A percentile compares a stretch with the other conserved stretches of the same genome.
These are phyloP conservation scores for Cremastobaeus sp. DNA, from an alignment of 2,888 invertebrate species.

Conservation along the genomic window DNA sequence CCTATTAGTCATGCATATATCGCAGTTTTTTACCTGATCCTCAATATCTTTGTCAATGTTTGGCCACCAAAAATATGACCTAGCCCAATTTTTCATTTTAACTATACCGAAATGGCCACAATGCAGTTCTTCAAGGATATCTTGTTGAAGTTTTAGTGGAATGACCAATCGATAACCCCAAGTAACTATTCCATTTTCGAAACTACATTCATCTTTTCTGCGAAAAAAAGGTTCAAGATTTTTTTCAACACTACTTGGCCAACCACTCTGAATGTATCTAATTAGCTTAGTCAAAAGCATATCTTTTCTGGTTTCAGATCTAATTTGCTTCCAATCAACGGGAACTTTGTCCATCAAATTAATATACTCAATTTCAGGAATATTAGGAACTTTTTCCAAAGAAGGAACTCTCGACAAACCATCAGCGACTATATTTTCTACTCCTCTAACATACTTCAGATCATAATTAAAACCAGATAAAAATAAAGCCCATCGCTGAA, in stretches of 20 bases:
- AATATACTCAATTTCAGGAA: conserved; percentile 19
- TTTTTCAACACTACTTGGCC: conserved; percentile 37
- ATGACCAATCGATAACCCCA: conserved; percentile 64
- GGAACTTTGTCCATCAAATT: conserved; percentile 37
- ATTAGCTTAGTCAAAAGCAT: conserved; percentile 15
- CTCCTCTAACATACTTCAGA: conserved; percentile 27
- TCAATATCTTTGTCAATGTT: conserved; percentile 60
- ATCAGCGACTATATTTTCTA: conserved; percentile 29
- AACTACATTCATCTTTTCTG: conserved; percentile 26
- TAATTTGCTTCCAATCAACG: conserved; percentile 7
- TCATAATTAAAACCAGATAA: conserved; percentile 33
- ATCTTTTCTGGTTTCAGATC: conserved; percentile 17
- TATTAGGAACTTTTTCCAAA: background rate
- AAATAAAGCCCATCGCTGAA: conserved; percentile 68
- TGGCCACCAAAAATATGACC: conserved; percentile 64
- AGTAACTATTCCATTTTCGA: conserved; percentile 49
- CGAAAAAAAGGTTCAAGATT: conserved; percentile 4
- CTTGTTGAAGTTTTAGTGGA: conserved; percentile 20
- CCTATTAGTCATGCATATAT: conserved; percentile 38
- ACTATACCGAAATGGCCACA: conserved; percentile 50
- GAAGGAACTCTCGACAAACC: conserved; percentile 42
- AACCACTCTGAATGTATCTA: conserved; percentile 51
- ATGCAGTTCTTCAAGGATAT: conserved; percentile 48
- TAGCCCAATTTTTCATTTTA: conserved; percentile 48
- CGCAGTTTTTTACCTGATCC: conserved; percentile 27